phyloP scores from a whole-genome alignment of 2,797 vertebrate genomes.

The Dryobates pubescens region DNA sequence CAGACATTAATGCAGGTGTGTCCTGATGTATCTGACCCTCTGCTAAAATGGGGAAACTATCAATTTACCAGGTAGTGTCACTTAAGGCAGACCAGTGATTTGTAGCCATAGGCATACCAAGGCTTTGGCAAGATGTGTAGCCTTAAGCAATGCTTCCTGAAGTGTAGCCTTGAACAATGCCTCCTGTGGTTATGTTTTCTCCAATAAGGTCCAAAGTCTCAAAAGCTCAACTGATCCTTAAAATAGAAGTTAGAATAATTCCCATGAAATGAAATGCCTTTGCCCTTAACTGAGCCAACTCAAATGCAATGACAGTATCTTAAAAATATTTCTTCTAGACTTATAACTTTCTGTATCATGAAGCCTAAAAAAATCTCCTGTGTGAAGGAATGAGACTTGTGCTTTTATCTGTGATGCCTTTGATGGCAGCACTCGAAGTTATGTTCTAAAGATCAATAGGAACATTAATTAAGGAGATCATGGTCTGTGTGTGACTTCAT shows the following conservation, averaged over 20 bases:
- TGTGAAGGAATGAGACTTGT: neutral
- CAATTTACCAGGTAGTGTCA: neutral
- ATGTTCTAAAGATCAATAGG: conserved; percentile 8
- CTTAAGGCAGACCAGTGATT: neutral
- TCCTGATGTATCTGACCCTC: neutral
- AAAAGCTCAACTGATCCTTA: neutral
- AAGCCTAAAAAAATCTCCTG: neutral
- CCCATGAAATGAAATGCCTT: neutral
- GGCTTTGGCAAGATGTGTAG: neutral
- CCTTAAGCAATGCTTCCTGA: too few relatives aligned
- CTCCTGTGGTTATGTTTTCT: neutral
- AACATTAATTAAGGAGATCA: neutral
- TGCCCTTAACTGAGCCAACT: neutral
- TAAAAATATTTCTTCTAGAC: neutral
- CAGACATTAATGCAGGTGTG: neutral
- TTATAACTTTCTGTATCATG: neutral
- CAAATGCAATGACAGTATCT: neutral
- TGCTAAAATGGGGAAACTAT: neutral
- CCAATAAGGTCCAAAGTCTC: neutral
- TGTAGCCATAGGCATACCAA: neutral
- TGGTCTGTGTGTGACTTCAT: neutral
- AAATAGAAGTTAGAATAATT: neutral
- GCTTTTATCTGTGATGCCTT: conserved; percentile 16
- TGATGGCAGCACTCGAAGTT: conserved; percentile 18
- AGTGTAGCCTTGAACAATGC: neutral